A percentile compares a stretch with the other conserved stretches of the same genome.
Evolutionary conservation across 2,888 invertebrate species (phyloP).

Genomic region (Ennomos quercinarius): DNA sequence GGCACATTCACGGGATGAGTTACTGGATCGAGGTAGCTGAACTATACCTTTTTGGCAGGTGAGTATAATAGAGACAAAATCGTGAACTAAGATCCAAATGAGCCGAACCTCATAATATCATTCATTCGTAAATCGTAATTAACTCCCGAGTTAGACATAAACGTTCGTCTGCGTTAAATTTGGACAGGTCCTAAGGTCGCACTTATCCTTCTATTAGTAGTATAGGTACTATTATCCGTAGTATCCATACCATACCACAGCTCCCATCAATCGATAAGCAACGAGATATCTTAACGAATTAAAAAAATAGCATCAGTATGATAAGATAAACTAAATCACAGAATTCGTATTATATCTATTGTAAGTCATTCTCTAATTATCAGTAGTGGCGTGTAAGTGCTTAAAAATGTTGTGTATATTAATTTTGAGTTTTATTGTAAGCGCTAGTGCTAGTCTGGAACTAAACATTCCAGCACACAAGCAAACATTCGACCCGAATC

Average conservation of each 20-base stretch:
- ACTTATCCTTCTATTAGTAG: too few species aligned
- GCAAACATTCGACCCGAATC: slow-evolving; percentile 56
- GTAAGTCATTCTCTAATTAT: slow-evolving; percentile 1
- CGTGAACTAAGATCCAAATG: too few species aligned
- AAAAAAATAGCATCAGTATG: slow-evolving; percentile 10
- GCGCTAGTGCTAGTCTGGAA: slow-evolving; percentile 39
- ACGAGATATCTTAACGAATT: slow-evolving; percentile 15
- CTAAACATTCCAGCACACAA: slow-evolving; percentile 45
- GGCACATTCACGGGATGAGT: slow-evolving; percentile 39
- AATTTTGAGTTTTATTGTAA: slow-evolving; percentile 26
- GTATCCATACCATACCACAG: too few species aligned
- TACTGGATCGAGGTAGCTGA: slow-evolving; percentile 7
- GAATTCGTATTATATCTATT: slow-evolving; percentile 18
- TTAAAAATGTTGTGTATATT: slow-evolving; percentile 25
- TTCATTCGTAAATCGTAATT: too few species aligned
- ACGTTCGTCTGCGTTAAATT: too few species aligned
- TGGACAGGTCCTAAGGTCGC: too few species aligned
- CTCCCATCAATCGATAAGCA: slow-evolving; percentile 3
- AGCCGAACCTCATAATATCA: too few species aligned
- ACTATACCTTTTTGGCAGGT: background rate
- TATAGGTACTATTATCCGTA: too few species aligned
- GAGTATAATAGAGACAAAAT: too few species aligned
- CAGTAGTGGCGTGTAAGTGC: slow-evolving; percentile 3
- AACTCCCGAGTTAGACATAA: too few species aligned
- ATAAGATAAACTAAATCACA: slow-evolving; percentile 38